phyloP scores from a whole-genome alignment of 2,888 invertebrate species.

The Drosophila monieri region DNA sequence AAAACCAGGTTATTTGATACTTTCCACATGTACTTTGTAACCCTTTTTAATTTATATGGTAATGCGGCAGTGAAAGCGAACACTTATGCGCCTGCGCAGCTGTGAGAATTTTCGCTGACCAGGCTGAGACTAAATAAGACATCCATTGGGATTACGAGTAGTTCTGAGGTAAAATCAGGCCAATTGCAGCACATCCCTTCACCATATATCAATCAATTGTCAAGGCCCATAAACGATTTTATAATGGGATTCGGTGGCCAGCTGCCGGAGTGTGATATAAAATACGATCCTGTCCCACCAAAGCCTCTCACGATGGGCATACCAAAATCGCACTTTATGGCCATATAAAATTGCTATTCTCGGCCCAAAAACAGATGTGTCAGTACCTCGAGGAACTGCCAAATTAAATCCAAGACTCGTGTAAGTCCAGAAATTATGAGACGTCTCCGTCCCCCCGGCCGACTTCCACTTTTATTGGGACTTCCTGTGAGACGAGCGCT shows the following conservation, averaged over 20 bases:
- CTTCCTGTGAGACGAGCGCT: conserved; percentile 57
- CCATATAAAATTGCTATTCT: conserved; percentile 64
- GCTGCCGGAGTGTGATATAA: conserved; percentile 44
- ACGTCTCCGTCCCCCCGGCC: conserved; percentile 5
- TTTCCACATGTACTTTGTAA: conserved; percentile 26
- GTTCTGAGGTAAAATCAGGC: conserved; percentile 5
- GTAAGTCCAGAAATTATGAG: conserved; percentile 38
- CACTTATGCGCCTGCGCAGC: conserved; percentile 29
- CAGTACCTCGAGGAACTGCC: conserved; percentile 12
- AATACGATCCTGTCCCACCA: conserved; percentile 14
- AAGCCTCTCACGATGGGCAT: conserved; percentile 26
- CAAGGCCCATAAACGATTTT: conserved; percentile 56
- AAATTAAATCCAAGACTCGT: conserved; percentile 48
- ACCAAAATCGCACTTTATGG: conserved; percentile 65
- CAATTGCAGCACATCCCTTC: conserved; percentile 7
- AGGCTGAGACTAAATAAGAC: conserved; percentile 31
- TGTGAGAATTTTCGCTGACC: conserved; percentile 27
- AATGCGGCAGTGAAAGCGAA: conserved; percentile 23
- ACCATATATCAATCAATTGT: conserved; percentile 71
- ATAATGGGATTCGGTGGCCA: conserved; percentile 54
- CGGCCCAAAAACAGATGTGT: conserved; percentile 23
- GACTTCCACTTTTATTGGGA: conserved; percentile 19
- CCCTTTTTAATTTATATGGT: conserved; percentile 30
- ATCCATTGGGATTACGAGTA: conserved; percentile 2
- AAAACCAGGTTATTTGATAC: conserved; percentile 58